Base-by-base conservation (phyloP, 2,113 vertebrate genomes). In the Myocastor coypus region DNA sequence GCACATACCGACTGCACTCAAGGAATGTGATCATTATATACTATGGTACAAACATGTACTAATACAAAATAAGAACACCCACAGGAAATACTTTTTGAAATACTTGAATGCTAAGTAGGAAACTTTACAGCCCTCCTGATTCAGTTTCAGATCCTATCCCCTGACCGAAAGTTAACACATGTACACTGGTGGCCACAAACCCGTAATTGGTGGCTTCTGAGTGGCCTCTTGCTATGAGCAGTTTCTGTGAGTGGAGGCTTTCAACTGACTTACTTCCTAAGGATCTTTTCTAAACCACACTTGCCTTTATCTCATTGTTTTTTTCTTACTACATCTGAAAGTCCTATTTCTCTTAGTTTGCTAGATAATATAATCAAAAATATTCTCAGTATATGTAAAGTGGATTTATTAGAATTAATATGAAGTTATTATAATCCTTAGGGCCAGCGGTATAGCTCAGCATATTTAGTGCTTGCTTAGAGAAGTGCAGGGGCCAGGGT, bases 341-440 rank as follows among this genome's bases (percentile, higher is more conserved):
- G 52, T 59, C 32, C 52, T 59, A 37, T 82, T 37, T 82, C 52
- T 20, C 50, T 80, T 63, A 84, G 81, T 83, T 71, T 84, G 26
- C 26, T 52, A 84, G 83, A 80, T 66, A 73, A 7, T 37, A 69
- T 61, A 61, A 82, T 89, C 50, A 81, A 84, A 80, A 59, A 92
- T 34, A 10, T 13, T 20, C 61, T 37, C 19, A 20, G 26, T 12
- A 87, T 80, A 7, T 64, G 12, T 57, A 88, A 97, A 92, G n/a
- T 71, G 24, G 17, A 91, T 50, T 92, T 73, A 10, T 83, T 83
- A 92, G 50, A 84, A 80, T 96, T 91, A 80, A 42, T 95, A 84
- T 80, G 32, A 87, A 87, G 30, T 71, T 88, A 3, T 30, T 42
- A 30, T 96, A 55, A 69, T 87, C 55, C 71, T 77, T 28, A 73